Evolutionary conservation across 2,797 vertebrate genomes (phyloP).

Genomic region (Emydoidea blandingii): DNA sequence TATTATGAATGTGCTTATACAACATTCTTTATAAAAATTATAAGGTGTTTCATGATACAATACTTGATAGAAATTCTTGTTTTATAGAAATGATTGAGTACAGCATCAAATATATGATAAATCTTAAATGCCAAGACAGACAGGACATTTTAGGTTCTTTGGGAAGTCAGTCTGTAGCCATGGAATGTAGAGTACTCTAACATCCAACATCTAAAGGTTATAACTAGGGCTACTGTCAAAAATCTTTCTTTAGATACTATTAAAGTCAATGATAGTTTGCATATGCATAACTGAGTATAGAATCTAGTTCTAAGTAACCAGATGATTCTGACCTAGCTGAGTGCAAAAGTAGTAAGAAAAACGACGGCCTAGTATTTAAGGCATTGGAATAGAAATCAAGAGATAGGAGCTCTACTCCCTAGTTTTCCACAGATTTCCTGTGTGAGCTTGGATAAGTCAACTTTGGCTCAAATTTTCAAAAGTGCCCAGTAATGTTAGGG

Average conservation of each 20-base stretch:
- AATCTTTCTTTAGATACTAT: not conserved
- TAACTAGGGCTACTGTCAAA: not conserved
- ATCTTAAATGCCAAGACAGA: not conserved
- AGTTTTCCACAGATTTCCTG: not conserved
- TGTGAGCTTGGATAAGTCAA: not conserved
- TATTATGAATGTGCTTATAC: not conserved
- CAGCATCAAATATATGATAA: constrained; percentile 20
- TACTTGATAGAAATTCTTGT: not conserved
- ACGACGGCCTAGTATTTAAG: not conserved
- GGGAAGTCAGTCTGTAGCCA: not conserved
- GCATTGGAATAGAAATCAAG: not conserved
- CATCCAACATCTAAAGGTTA: not conserved
- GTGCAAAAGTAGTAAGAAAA: not conserved
- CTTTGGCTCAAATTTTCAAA: not conserved
- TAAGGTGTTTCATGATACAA: not conserved
- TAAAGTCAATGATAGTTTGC: not conserved
- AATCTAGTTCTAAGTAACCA: not conserved
- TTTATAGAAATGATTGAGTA: constrained; percentile 48
- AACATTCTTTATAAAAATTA: not conserved
- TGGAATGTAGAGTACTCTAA: not conserved
- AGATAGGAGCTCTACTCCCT: not conserved
- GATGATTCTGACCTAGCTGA: not conserved
- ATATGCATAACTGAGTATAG: not conserved
- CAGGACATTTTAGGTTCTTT: not conserved
- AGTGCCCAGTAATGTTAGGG: not conserved